phyloP scores from a whole-genome alignment of 2,113 vertebrate species.

The Eclectus roratus region DNA sequence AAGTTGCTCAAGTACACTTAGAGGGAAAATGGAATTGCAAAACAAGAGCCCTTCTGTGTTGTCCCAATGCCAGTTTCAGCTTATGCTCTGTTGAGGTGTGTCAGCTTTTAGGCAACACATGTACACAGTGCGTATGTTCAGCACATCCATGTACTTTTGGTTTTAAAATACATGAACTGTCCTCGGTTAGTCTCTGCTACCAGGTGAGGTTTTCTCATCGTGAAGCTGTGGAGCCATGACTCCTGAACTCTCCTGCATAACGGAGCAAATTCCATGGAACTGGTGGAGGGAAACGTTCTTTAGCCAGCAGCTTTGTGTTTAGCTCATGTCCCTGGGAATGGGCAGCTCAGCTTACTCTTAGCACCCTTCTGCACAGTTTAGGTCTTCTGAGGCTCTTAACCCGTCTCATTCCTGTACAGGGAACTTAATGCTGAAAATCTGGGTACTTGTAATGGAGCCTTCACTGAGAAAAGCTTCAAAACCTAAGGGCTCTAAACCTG shows the following conservation, averaged over 20 bases:
- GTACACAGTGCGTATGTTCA: background rate
- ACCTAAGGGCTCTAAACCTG: background rate
- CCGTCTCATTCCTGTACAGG: background rate
- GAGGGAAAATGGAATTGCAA: background rate
- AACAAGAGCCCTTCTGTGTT: background rate
- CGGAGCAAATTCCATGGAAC: background rate
- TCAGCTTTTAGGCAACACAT: background rate
- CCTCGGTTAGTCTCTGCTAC: background rate
- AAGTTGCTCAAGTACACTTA: background rate
- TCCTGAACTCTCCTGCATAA: background rate
- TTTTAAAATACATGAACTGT: background rate
- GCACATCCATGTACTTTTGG: background rate
- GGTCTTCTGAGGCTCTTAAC: background rate
- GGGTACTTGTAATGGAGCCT: fast-evolving
- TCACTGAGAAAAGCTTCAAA: background rate
- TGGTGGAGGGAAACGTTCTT: background rate
- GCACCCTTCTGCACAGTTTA: fast-evolving
- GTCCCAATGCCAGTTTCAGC: background rate
- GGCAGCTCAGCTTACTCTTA: background rate
- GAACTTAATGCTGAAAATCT: background rate
- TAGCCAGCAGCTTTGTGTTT: background rate
- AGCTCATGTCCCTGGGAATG: background rate
- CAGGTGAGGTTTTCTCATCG: fast-evolving
- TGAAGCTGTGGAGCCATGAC: background rate
- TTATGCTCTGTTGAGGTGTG: background rate